Percentiles rank a stretch among this genome's conserved stretches.
Conservation (phyloP, 1,140 invertebrate genomes). For the Branchinecta lindahli region DNA sequence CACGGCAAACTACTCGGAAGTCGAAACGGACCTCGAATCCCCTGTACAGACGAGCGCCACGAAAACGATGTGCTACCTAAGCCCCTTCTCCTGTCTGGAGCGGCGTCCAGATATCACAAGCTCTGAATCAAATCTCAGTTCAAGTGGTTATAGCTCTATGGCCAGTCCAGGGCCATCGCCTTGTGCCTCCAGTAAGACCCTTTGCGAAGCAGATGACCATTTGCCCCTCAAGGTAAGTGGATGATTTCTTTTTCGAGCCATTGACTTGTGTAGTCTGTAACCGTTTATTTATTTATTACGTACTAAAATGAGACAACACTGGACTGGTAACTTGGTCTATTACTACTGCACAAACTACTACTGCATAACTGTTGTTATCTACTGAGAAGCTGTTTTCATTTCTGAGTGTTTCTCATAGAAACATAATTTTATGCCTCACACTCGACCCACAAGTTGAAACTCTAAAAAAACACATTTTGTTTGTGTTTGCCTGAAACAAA, state of each 20-base stretch:
- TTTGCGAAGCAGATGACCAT: conserved; percentile 44
- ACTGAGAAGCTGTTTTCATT: no score
- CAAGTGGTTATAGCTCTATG: conserved; percentile 65
- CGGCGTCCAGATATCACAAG: conserved; percentile 47
- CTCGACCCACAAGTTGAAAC: no score
- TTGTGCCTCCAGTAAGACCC: conserved; percentile 55
- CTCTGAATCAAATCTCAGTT: conserved; percentile 60
- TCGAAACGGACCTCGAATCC: conserved; percentile 48
- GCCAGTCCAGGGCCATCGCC: conserved; percentile 56
- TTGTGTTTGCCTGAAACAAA: no score
- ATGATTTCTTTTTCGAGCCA: not conserved
- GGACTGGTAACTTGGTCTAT: no score
- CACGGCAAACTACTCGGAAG: conserved; percentile 51
- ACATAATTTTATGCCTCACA: no score
- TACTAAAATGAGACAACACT: no score
- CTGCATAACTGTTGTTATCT: no score
- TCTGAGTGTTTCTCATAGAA: no score
- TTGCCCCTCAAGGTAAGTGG: conserved; percentile 23
- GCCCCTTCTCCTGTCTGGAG: conserved; percentile 48
- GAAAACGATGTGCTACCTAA: conserved; percentile 46
- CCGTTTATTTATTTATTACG: no score
- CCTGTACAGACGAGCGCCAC: not conserved
- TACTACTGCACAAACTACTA: no score
- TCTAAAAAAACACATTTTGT: no score
- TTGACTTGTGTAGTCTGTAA: no score